These are phyloP conservation scores for Ptychadena robeensis DNA, from an alignment of 2,797 vertebrate species.

Conservation along the genomic window DNA sequence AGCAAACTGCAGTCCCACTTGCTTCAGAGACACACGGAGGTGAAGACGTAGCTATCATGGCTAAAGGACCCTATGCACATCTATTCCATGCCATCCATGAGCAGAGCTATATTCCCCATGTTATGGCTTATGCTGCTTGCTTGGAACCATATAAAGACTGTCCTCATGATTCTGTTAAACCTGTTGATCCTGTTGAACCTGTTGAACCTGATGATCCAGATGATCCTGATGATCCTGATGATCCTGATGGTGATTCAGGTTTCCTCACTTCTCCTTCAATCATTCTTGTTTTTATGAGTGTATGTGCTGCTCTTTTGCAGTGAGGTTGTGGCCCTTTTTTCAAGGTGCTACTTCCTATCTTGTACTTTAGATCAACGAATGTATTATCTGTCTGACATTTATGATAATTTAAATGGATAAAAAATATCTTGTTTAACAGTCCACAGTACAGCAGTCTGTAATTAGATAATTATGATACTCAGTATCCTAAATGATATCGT, in stretches of 20 bases:
- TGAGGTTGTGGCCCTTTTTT: background rate
- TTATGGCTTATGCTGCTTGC: conserved; percentile 83
- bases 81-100: conserved; percentile 85
- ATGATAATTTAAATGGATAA: background rate
- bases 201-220: too few species aligned
- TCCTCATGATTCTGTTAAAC: conserved; percentile 60
- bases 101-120: conserved; percentile 84
- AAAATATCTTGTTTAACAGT: background rate
- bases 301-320: background rate
- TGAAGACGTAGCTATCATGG: conserved; percentile 84
- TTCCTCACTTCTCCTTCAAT: background rate
- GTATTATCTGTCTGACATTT: background rate
- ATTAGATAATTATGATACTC: too few species aligned
- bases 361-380: background rate
- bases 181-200: too few species aligned
- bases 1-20: conserved; percentile 82
- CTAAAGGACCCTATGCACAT: conserved; percentile 84
- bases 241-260: background rate
- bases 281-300: background rate
- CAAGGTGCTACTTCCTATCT: background rate
- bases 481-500: too few species aligned
- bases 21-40: conserved; percentile 83
- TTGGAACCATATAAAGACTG: conserved; percentile 80
- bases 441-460: background rate
- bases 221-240: too few species aligned